Conservation (phyloP, 1,140 invertebrate species). For the Megalopta genalis region DNA sequence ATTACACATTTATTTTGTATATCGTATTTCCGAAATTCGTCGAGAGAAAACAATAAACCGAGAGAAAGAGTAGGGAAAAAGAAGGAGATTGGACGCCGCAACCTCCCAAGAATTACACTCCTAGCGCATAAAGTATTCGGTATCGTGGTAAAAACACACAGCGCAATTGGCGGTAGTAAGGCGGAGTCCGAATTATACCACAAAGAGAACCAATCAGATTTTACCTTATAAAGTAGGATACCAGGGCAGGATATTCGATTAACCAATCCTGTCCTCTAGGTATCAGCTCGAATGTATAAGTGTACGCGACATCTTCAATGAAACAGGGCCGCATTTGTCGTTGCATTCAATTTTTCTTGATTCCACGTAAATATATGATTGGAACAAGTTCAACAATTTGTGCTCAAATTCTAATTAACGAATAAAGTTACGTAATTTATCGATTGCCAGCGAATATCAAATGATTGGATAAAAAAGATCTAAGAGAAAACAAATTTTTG, state of each 20-base stretch:
- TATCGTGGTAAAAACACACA: slow-evolving; percentile 73
- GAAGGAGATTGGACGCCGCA: slow-evolving; percentile 38
- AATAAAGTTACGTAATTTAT: background rate
- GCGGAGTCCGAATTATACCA: slow-evolving; percentile 76
- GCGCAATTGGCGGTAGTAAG: slow-evolving; percentile 77
- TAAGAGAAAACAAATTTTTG: too few species aligned
- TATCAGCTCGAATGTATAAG: slow-evolving; percentile 65
- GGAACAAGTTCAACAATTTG: background rate
- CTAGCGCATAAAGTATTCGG: slow-evolving; percentile 70
- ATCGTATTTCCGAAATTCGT: slow-evolving; percentile 4
- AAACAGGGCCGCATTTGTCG: slow-evolving; percentile 17
- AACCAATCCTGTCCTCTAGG: slow-evolving; percentile 81
- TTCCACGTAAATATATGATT: background rate
- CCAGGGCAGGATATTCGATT: slow-evolving; percentile 81
- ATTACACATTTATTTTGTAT: background rate
- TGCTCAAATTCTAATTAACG: background rate
- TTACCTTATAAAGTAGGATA: slow-evolving; percentile 82
- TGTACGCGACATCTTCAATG: slow-evolving; percentile 30
- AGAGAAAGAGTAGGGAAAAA: slow-evolving; percentile 21
- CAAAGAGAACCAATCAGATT: slow-evolving; percentile 84
- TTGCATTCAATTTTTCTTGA: slow-evolving; percentile 13
- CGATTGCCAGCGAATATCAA: background rate
- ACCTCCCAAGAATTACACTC: slow-evolving; percentile 56
- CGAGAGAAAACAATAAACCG: slow-evolving; percentile 24
- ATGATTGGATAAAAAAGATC: background rate